Evolutionary conservation across 2,113 vertebrate species (phyloP).

Genomic region (Daubentonia madagascariensis): DNA sequence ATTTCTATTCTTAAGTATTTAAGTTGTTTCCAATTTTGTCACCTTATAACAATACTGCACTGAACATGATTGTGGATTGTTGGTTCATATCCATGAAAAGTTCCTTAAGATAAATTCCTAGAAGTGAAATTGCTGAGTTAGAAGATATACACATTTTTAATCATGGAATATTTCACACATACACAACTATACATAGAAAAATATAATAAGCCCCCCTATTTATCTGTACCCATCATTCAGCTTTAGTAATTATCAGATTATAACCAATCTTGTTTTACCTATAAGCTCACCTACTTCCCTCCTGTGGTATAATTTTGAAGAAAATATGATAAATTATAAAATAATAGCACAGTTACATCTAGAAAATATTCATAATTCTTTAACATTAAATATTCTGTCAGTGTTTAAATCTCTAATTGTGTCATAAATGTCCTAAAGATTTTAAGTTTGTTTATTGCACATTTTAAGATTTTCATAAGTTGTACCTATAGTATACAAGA

Average conservation of each 20-base stretch:
- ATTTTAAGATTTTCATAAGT: neutral
- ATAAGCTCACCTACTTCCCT: neutral
- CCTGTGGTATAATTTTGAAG: neutral
- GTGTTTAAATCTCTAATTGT: neutral
- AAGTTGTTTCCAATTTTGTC: neutral
- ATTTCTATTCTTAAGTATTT: neutral
- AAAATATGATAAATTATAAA: neutral
- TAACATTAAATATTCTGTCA: neutral
- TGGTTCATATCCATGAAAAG: neutral
- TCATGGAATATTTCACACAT: neutral
- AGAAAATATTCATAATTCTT: constrained; percentile 25
- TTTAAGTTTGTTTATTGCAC: neutral
- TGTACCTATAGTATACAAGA: neutral
- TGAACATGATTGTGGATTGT: neutral
- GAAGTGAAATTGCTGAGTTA: neutral
- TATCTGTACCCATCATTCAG: neutral
- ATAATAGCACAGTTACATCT: neutral
- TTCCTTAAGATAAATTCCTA: neutral
- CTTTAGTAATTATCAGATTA: neutral
- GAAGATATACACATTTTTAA: neutral
- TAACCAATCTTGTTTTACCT: neutral
- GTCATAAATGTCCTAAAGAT: neutral
- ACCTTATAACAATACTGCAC: neutral
- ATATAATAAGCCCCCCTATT: neutral
- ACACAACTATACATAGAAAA: neutral